Base-by-base conservation (phyloP, 2,888 invertebrate genomes). In the Sphecodes monilicornis region DNA sequence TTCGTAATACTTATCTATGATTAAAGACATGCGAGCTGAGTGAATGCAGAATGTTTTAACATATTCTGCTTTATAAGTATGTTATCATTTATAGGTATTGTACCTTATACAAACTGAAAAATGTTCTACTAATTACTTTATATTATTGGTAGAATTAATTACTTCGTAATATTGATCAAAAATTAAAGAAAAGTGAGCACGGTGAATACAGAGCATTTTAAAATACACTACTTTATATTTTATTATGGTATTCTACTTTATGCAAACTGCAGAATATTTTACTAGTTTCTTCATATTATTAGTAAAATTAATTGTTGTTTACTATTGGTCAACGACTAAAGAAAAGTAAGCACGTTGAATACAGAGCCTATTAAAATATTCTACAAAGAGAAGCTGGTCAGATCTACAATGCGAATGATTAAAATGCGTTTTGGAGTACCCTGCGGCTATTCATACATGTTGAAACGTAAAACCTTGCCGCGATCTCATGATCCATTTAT, bases 401-500 rank as follows among this genome's bases (percentile, higher is more conserved):
- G 29, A 54, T 57, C 26, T 18, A 81, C 68, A 80, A 82, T 82
- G 46, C 29, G 57, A 41, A 43, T 80, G 68, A 57, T 80, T 13
- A 26, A 73, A 82, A 57, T 69, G 74, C 41, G 50, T 32, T 46
- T n/a, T 43, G 57, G 69, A 82, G 80, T 80, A 68, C 8, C 54
- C n/a, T 8, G 18, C 32, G 68, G 41, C 43, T 68, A 64, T 64
- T 32, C 64, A 32, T 64, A 64, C 32, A 80, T n/a, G 32, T 60
- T 11, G 57, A 57, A 80, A 73, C 69, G 73, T 68, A 68, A 81
- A 81, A 82, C 66, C 70, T 69, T 71, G 73, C 76, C 76, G 69
- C 71, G 78, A 80, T 80, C 85, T 76, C 71, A 71, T 72, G 64
- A 46, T 76, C 77, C 79, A 77, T 84, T 85, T 82, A 85, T 86